Percentiles rank a stretch among this genome's conserved stretches.
phyloP scores from a whole-genome alignment of 1,140 invertebrate species.

The Drosophila repleta region DNA sequence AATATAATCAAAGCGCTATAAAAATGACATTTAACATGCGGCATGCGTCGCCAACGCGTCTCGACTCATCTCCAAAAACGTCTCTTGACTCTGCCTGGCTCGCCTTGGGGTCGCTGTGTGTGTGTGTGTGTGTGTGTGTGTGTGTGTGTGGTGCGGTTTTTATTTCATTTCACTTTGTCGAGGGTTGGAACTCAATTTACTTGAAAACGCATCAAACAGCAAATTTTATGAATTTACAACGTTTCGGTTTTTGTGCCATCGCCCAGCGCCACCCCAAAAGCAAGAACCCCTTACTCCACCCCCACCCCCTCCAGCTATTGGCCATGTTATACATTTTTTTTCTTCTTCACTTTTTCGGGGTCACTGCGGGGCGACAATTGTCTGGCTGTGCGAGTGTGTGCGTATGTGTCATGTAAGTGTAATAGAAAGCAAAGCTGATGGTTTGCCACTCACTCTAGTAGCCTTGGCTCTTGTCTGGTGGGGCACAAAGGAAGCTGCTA shows the following conservation, averaged over 20 bases:
- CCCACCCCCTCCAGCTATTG: neutral
- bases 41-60: slow-evolving; percentile 71
- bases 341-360: slow-evolving; percentile 55
- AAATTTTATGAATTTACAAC: slow-evolving; percentile 83
- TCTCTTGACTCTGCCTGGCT: slow-evolving; percentile 5
- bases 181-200: slow-evolving; percentile 82
- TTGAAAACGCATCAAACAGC: slow-evolving; percentile 82
- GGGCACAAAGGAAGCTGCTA: slow-evolving; percentile 59
- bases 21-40: slow-evolving; percentile 82
- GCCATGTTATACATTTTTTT: slow-evolving; percentile 42
- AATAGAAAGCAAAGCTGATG: slow-evolving; percentile 77
- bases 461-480: slow-evolving; percentile 38
- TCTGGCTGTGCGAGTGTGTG: slow-evolving; percentile 42
- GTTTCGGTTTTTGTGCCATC: slow-evolving; percentile 60
- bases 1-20: slow-evolving; percentile 82
- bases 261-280: slow-evolving; percentile 1
- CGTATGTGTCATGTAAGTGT: slow-evolving; percentile 74
- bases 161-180: slow-evolving; percentile 80
- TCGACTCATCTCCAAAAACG: slow-evolving; percentile 29
- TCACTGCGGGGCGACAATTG: slow-evolving; percentile 77
- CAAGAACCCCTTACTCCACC: neutral
- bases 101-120: slow-evolving; percentile 29
- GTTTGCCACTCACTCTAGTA: slow-evolving; percentile 46
- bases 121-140: slow-evolving; percentile 20
- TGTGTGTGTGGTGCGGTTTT: slow-evolving; percentile 64